Conservation (phyloP, 2,113 vertebrate genomes). For the Pachypanchax playfairii region DNA sequence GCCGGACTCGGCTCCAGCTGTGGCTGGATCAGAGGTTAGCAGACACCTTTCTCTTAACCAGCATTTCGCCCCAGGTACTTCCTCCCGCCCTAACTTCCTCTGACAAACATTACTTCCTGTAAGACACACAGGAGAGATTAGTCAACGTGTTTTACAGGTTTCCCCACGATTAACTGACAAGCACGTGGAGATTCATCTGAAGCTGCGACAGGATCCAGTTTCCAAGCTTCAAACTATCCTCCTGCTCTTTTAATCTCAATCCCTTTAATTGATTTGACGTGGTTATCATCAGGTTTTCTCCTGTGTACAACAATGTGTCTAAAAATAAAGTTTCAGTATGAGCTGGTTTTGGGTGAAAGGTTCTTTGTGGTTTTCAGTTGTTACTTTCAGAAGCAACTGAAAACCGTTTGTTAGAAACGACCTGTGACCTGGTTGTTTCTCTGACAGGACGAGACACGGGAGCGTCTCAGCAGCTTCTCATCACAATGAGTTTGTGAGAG, state of each 20-base stretch:
- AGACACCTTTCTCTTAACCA: conserved; percentile 56
- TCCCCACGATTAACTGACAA: conserved; percentile 29
- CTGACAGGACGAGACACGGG: background rate
- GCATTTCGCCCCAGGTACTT: conserved; percentile 44
- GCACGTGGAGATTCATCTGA: conserved; percentile 31
- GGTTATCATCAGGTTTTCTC: background rate
- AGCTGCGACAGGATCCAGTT: conserved; percentile 1
- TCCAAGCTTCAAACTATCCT: no score
- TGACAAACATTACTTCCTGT: conserved; percentile 67
- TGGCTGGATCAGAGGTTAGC: conserved; percentile 60
- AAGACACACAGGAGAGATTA: conserved; percentile 55
- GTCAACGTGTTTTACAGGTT: conserved; percentile 66
- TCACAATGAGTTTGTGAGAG: background rate
- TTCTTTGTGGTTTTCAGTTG: conserved; percentile 25
- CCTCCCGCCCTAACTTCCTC: conserved; percentile 63
- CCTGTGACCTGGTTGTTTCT: background rate
- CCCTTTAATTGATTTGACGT: no score
- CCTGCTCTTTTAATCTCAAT: no score
- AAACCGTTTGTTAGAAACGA: conserved; percentile 2
- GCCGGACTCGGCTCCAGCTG: conserved; percentile 10
- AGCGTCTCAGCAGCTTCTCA: background rate
- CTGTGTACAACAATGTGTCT: no score
- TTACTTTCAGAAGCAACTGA: conserved; percentile 1
- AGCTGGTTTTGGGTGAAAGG: conserved; percentile 6
- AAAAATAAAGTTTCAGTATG: background rate